phyloP scores from a whole-genome alignment of 1,140 invertebrate genomes.

The Batillaria attramentaria region DNA sequence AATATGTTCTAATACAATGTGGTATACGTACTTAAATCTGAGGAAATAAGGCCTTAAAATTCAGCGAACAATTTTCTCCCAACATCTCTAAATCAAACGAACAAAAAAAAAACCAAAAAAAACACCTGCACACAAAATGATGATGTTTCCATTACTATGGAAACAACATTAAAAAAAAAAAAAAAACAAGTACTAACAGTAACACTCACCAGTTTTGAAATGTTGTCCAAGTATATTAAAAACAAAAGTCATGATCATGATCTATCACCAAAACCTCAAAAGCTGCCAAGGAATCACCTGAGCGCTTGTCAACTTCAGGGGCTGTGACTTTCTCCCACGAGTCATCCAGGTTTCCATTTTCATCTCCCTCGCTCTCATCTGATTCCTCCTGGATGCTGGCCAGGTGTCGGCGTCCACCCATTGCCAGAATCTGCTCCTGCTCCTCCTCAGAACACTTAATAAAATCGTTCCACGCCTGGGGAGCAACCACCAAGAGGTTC shows the following conservation, averaged over 20 bases:
- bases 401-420: neutral
- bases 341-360: conserved; percentile 20
- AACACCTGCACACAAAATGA: neutral
- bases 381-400: conserved; percentile 17
- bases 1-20: too few species aligned
- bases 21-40: too few species aligned
- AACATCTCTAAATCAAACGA: too few species aligned
- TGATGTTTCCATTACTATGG: neutral
- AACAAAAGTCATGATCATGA: neutral
- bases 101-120: too few species aligned
- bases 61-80: too few species aligned
- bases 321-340: neutral
- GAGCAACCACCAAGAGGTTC: too few species aligned
- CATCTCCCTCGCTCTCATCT: neutral
- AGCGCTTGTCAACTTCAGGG: neutral
- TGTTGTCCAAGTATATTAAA: neutral
- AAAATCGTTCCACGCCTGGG: conserved; percentile 9
- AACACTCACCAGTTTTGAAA: neutral
- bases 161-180: neutral
- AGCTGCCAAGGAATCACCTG: neutral
- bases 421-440: conserved; percentile 7
- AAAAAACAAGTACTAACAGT: neutral
- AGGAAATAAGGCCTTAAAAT: too few species aligned
- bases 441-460: conserved; percentile 23
- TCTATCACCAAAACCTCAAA: neutral